phyloP scores from a whole-genome alignment of 2,888 invertebrate species.

The Odontocerum albicorne region DNA sequence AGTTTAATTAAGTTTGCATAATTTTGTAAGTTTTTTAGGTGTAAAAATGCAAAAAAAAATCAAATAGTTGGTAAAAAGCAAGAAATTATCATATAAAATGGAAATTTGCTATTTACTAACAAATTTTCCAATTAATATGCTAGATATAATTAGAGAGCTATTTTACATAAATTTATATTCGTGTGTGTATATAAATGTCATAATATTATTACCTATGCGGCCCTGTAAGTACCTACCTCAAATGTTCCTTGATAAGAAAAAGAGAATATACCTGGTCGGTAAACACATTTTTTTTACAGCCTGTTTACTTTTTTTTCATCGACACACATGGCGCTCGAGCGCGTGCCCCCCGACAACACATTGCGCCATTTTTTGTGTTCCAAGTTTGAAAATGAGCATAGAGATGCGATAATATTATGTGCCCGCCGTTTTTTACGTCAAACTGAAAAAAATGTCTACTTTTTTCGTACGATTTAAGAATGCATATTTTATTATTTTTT shows the following conservation, averaged over 20 bases:
- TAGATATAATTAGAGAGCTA: too few species aligned
- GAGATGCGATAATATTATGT: conserved; percentile 13
- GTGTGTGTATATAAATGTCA: too few species aligned
- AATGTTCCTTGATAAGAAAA: conserved; percentile 17
- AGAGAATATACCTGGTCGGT: conserved; percentile 29
- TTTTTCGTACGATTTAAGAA: conserved; percentile 15
- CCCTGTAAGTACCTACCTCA: too few species aligned
- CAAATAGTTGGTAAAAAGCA: too few species aligned
- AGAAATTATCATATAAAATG: too few species aligned
- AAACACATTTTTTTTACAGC: conserved; percentile 28
- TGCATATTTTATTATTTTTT: conserved; percentile 20
- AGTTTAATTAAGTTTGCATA: too few species aligned
- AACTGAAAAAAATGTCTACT: neutral
- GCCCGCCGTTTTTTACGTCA: conserved; percentile 9
- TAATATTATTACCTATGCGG: too few species aligned
- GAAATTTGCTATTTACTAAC: too few species aligned
- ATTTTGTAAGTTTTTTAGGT: too few species aligned
- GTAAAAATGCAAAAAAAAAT: too few species aligned
- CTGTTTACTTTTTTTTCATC: conserved; percentile 21
- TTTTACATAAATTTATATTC: too few species aligned
- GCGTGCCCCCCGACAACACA: conserved; percentile 32
- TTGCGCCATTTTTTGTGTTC: conserved; percentile 36
- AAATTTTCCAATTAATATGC: too few species aligned
- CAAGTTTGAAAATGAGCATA: conserved; percentile 26
- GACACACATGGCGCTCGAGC: conserved; percentile 32